Base-by-base conservation (phyloP, 1,140 invertebrate species). In the Drosophila lini region DNA sequence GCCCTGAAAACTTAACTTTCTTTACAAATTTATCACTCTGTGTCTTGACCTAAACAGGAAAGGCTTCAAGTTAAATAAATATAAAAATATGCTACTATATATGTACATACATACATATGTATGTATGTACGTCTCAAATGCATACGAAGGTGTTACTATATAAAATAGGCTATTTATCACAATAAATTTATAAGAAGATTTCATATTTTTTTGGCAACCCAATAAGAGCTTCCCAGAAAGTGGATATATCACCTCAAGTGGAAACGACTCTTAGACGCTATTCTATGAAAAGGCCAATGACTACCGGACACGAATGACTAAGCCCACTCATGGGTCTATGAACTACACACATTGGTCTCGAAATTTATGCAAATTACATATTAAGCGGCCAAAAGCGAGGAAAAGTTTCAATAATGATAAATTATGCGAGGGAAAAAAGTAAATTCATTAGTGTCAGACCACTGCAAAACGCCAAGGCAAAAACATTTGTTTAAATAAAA, bases 401-500 rank as follows among this genome's bases (percentile, higher is more conserved):
- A 42, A 67, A 44, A 48, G 7, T 55, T 34, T 44, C 5, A 38
- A 64, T 32, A 38, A 80, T 45, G 56, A 77, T 61, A 56, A 78
- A 71, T 78, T 61, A 71, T 63, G 56, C 41, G n/a, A 36, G 32
- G 52, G 55, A 68, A 78, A 68, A 55, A 52, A 64, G 16, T 45
- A 41, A 76, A 69, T 76, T 79, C 70, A 86, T 86, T 77, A 67
- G 56, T 79, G 83, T 69, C 67, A 75, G 60, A 34, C 59, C 65
- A 25, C 36, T 57, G 36, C 58, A 38, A 50, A 69, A 69, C 53
- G 44, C 8, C 53, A 82, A 69, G 45, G 55, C 10, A 34, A 74
- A 70, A 76, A 74, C 63, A 82, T 73, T 76, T 76, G 59, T 81
- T 59, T 74, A 85, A 79, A 81, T 78, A 78, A 62, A 32, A 40